A percentile compares a stretch with the other conserved stretches of the same genome.
Evolutionary conservation across 1,140 invertebrate species (phyloP).

Genomic region (Papilio xuthus): DNA sequence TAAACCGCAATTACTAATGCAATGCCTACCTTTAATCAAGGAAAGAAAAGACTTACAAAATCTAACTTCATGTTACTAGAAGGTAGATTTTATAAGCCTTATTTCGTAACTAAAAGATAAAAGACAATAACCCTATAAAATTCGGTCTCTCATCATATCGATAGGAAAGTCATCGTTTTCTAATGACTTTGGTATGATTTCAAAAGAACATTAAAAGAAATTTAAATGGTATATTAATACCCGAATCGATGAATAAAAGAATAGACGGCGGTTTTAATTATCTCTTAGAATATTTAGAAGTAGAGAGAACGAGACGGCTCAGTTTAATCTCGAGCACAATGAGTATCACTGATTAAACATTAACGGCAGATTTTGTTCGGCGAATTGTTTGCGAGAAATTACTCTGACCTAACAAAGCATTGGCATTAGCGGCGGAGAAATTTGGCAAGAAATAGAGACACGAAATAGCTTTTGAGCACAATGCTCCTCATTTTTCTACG

Average conservation of each 20-base stretch:
- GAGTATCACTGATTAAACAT: slow-evolving; percentile 30
- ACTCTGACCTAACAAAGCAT: slow-evolving; percentile 35
- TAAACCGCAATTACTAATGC: too few relatives aligned
- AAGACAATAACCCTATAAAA: not conserved
- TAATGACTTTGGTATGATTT: not conserved
- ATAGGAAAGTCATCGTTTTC: not conserved
- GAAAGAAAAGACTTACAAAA: too few relatives aligned
- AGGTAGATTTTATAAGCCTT: not conserved
- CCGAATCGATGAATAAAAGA: slow-evolving; percentile 2
- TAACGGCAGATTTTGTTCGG: slow-evolving; percentile 33
- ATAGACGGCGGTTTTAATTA: not conserved
- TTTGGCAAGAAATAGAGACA: slow-evolving; percentile 37
- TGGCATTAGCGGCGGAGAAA: slow-evolving; percentile 28
- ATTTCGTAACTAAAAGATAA: not conserved
- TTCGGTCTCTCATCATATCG: not conserved
- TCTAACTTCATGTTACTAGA: not conserved
- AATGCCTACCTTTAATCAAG: too few relatives aligned
- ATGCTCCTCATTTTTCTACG: slow-evolving; percentile 26
- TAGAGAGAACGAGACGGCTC: not conserved
- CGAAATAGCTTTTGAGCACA: slow-evolving; percentile 32
- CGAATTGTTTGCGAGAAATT: slow-evolving; percentile 28
- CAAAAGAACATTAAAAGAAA: not conserved
- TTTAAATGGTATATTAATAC: not conserved
- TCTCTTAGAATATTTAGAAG: slow-evolving; percentile 25
- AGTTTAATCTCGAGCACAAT: slow-evolving; percentile 21